Conservation (phyloP, 2,888 invertebrate species). For the Heliconius ethilla region DNA sequence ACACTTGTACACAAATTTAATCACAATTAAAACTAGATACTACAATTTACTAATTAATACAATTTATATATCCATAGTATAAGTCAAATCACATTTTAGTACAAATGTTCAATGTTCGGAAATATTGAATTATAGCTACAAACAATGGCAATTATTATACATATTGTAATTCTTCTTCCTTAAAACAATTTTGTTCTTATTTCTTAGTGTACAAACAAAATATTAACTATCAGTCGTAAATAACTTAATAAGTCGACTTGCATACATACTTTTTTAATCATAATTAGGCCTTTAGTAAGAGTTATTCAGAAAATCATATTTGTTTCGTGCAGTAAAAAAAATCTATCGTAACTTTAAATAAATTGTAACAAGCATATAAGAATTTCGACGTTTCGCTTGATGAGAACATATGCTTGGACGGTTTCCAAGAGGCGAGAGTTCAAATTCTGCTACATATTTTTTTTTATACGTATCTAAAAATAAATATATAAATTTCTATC, state of each 20-base stretch:
- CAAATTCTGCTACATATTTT: too few relatives aligned
- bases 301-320: neutral
- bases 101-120: constrained; percentile 27
- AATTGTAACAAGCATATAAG: too few relatives aligned
- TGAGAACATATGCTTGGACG: too few relatives aligned
- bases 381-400: too few relatives aligned
- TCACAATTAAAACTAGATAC: constrained; percentile 20
- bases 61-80: constrained; percentile 8
- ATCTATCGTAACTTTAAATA: neutral
- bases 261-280: neutral
- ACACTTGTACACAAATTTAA: constrained; percentile 21
- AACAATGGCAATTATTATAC: neutral
- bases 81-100: constrained; percentile 30
- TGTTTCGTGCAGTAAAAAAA: neutral
- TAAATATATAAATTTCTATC: too few relatives aligned
- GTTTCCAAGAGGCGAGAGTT: too few relatives aligned
- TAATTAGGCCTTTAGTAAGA: neutral
- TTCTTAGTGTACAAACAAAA: neutral
- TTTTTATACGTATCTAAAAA: too few relatives aligned
- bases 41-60: neutral
- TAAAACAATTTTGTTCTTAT: neutral
- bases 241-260: neutral
- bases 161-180: neutral
- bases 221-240: neutral
- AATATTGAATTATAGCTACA: constrained; percentile 21